Evolutionary conservation across 2,888 invertebrate species (phyloP), one percentile per base, ranked within the genome.

Genomic region (Oscheius myriophilus): DNA sequence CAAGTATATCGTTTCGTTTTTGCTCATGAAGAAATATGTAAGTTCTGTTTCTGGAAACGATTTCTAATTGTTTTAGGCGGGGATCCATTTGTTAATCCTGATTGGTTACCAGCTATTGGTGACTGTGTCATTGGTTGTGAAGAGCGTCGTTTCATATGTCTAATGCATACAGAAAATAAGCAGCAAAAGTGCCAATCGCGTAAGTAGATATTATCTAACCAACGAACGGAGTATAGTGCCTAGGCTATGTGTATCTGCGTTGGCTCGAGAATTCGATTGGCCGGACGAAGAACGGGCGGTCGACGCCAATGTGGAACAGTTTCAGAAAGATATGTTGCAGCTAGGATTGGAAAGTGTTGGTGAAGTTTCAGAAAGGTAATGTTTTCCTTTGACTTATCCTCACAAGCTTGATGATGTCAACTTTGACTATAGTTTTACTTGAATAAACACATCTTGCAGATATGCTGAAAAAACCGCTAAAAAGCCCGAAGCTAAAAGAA

Each of bases 31-130:
- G 21, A 39, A 33, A 33, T 59, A 14, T 67, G 67, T 67, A 23
- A 59, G 67, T 26, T 52, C n/a, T 26, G n/a, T 53, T 14, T 26
- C 39, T 33, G 42, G n/a, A n/a, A n/a, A n/a, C n/a, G 46, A 11
- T 6, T 46, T 25, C 16, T 18, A 25, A 25, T 18, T 23, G 25
- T 12, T 62, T 26, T 23, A 67, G 67, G 67, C 33, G 67, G 67
- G 16, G 67, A 67, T 49, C 67, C 59, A 1, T 67, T 67, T 46
- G 41, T 49, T 14, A 18, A 59, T 23, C 51, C 67, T 11, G 58
- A 58, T 9, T 67, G 67, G 67, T 16, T 67, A 14, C 67, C 67
- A 14, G 67, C 67, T 6, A 26, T 61, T 18, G 59, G 51, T 21
- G 51, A 59, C 16, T 67, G 67, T 42, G 18, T 23, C 16, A 49